Evolutionary conservation across 2,888 invertebrate genomes (phyloP), one percentile per base, ranked within the genome.

Genomic region (Nebria salina): DNA sequence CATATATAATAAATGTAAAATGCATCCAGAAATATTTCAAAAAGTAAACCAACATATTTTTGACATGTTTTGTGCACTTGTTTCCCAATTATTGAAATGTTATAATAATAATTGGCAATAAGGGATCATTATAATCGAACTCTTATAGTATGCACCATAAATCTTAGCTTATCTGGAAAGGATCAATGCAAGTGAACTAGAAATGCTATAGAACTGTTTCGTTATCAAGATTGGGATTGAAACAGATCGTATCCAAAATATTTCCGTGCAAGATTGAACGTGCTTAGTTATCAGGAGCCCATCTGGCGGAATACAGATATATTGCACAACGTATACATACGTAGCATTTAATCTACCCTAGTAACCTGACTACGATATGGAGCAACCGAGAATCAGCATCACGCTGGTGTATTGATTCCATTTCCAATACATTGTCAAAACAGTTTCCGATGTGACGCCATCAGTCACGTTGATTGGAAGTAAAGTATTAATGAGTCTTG

Each of bases 171-270:
- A 54, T 54, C 54, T 54, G 54, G 7, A 54, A 54, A 13, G 54
- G 54, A 54, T 54, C 54, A 54, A 54, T 54, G 54, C 54, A 54
- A 54, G 54, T 13, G 13, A 54, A 13, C 54, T 11, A 54, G 54
- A 11, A 2, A 54, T 11, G 0, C 54, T 34, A 34, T 34, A 54
- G 54, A 1, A 8, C 4, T 54, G 54, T 54, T 54, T 54, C 54
- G 54, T 8, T 54, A 54, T 54, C 54, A 11, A 54, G 54, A 54
- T 54, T 54, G 54, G 34, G 8, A 54, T 54, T 54, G 8, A 54
- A 54, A 54, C 54, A 54, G 54, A 54, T 54, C 54, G 54, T 54
- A 54, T 54, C 54, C 54, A 54, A 54, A 54, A 54, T 54, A 54
- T 54, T 54, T 8, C 54, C 54, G 13, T 13, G 54, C 54, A 54